Conservation (phyloP, 1,140 invertebrate genomes). For the Hyposmocoma kahamanoa region DNA sequence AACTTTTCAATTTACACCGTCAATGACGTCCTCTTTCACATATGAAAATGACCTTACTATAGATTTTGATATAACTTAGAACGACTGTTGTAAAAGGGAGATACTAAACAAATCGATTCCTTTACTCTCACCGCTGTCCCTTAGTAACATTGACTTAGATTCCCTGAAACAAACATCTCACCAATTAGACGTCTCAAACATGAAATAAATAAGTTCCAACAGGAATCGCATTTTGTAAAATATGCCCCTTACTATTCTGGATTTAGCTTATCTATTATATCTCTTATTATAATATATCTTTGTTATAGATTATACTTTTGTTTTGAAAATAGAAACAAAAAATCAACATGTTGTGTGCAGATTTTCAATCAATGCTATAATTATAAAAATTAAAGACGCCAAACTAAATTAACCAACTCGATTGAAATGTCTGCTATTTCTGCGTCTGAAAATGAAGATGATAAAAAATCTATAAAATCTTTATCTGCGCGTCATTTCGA, state of each 20-base stretch:
- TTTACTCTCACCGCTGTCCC: slow-evolving; percentile 14
- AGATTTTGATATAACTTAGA: slow-evolving; percentile 15
- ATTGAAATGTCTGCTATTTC: neutral
- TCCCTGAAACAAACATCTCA: slow-evolving; percentile 10
- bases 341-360: neutral
- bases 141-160: slow-evolving; percentile 17
- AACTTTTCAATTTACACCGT: slow-evolving; percentile 14
- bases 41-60: neutral
- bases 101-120: slow-evolving; percentile 11
- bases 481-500: too few relatives aligned
- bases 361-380: neutral
- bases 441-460: too few relatives aligned
- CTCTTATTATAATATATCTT: neutral
- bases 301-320: neutral
- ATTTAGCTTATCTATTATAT: neutral
- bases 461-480: neutral
- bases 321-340: neutral
- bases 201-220: slow-evolving; percentile 8
- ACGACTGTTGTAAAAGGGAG: slow-evolving; percentile 20
- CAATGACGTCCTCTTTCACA: neutral
- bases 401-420: neutral
- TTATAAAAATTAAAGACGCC: neutral
- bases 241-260: slow-evolving; percentile 16
- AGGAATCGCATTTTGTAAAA: slow-evolving; percentile 15
- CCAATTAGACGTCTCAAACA: slow-evolving; percentile 10